A percentile compares a stretch with the other conserved stretches of the same genome.
Conservation (phyloP, 92 coral and sea anemone species). For the Zoanthus gigantus region DNA sequence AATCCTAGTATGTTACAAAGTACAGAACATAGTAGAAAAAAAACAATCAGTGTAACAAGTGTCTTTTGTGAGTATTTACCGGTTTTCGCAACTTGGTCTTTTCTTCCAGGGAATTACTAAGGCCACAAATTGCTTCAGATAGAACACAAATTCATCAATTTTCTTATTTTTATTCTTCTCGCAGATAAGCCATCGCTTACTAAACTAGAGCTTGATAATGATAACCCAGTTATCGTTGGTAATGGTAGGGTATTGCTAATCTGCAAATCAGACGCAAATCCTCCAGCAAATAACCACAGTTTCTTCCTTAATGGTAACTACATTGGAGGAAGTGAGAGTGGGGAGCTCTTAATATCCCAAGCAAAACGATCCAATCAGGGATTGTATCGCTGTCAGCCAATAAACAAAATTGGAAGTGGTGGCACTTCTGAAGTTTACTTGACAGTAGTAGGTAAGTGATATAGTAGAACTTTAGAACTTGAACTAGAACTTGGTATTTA, state of each 20-base stretch:
- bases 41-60: no score
- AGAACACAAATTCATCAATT: no score
- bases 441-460: constrained; percentile 68
- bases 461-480: background rate
- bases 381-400: constrained; percentile 64
- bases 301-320: constrained; percentile 62
- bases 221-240: constrained; percentile 68
- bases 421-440: constrained; percentile 51
- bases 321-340: constrained; percentile 52
- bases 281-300: constrained; percentile 69
- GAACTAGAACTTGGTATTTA: no score
- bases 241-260: constrained; percentile 67
- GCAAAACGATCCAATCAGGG: constrained; percentile 73
- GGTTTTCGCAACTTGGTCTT: background rate
- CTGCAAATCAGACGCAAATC: constrained; percentile 76
- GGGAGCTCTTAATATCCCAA: constrained; percentile 55
- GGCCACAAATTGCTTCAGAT: background rate
- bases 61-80: no score
- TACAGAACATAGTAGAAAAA: no score
- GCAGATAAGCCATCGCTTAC: constrained; percentile 74
- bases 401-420: constrained; percentile 67
- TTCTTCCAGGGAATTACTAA: background rate
- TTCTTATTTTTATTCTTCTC: background rate
- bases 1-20: no score
- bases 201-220: constrained; percentile 54